These are phyloP conservation scores for Drosophila vallismaia DNA, from an alignment of 2,888 invertebrate genomes.

Conservation along the genomic window DNA sequence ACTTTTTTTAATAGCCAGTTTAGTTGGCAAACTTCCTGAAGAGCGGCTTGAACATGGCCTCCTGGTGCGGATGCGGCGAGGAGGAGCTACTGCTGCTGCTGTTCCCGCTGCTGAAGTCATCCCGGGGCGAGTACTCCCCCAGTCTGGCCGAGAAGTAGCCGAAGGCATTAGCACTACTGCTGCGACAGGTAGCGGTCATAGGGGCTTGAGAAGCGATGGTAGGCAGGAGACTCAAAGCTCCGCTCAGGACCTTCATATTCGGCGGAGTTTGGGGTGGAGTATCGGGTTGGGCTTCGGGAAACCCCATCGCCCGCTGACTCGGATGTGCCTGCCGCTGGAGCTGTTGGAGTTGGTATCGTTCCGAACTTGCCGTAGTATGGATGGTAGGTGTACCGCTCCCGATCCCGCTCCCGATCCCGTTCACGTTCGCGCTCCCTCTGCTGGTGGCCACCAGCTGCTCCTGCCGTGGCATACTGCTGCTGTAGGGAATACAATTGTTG, in stretches of 20 bases:
- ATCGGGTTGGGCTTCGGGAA: constrained; percentile 93
- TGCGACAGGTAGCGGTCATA: constrained; percentile 85
- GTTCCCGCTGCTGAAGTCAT: constrained; percentile 73
- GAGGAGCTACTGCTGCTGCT: constrained; percentile 74
- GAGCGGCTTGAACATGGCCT: constrained; percentile 92
- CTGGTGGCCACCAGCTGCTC: constrained; percentile 75
- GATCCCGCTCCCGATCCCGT: constrained; percentile 77
- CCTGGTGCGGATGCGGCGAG: constrained; percentile 46
- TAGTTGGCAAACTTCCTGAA: constrained; percentile 90
- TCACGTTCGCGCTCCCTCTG: constrained; percentile 60
- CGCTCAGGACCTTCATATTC: constrained; percentile 95
- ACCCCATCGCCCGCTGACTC: constrained; percentile 86
- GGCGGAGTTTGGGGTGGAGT: constrained; percentile 97
- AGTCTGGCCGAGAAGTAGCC: constrained; percentile 66
- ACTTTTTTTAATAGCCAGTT: constrained; percentile 1
- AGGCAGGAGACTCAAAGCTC: constrained; percentile 89
- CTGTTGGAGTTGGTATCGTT: constrained; percentile 54
- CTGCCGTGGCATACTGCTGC: constrained; percentile 71
- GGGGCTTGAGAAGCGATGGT: constrained; percentile 87
- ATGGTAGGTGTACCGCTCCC: constrained; percentile 82
- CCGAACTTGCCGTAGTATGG: constrained; percentile 80
- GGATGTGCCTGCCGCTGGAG: constrained; percentile 70
- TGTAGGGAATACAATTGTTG: constrained; percentile 76
- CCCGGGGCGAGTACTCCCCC: constrained; percentile 79
- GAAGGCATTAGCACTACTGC: constrained; percentile 64